Evolutionary conservation across 2,888 invertebrate species (phyloP).

Genomic region (Gasteruption jaculator): DNA sequence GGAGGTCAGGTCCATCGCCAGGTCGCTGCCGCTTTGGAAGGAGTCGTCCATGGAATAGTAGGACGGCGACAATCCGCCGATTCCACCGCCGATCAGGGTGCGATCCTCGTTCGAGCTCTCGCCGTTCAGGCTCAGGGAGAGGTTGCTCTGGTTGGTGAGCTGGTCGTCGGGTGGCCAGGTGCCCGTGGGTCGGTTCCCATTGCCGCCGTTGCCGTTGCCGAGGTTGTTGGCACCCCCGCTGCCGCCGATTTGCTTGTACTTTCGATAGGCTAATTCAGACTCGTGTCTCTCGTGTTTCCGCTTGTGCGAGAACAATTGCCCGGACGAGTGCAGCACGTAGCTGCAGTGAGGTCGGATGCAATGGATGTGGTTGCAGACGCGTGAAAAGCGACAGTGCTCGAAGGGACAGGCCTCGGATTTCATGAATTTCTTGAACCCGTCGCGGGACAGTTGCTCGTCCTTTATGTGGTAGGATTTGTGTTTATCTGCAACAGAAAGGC

Average conservation of each 20-base stretch:
- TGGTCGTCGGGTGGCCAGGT: constrained; percentile 44
- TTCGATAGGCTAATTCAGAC: constrained; percentile 82
- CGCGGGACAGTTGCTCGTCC: constrained; percentile 90
- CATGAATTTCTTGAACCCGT: constrained; percentile 98
- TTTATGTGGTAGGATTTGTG: constrained; percentile 98
- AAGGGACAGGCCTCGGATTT: constrained; percentile 93
- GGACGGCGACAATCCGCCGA: constrained; percentile 54
- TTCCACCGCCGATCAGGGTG: too few species aligned
- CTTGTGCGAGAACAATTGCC: constrained; percentile 95
- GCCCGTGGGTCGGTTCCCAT: constrained; percentile 49
- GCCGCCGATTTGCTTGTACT: constrained; percentile 60
- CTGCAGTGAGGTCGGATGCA: constrained; percentile 93
- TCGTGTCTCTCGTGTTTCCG: constrained; percentile 95
- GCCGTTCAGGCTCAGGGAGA: constrained; percentile 51
- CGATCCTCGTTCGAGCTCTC: constrained; percentile 58
- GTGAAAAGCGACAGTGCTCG: constrained; percentile 87
- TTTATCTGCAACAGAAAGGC: constrained; percentile 69
- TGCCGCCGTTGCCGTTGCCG: too few species aligned
- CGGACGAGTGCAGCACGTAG: constrained; percentile 94
- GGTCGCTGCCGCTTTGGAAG: constrained; percentile 47
- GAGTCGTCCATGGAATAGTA: constrained; percentile 52
- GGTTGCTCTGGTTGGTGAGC: constrained; percentile 34
- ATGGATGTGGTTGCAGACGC: constrained; percentile 96
- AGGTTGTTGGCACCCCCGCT: constrained; percentile 49
- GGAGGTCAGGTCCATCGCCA: constrained; percentile 48